phyloP scores from a whole-genome alignment of 2,888 invertebrate genomes.

The Crioceris asparagi region DNA sequence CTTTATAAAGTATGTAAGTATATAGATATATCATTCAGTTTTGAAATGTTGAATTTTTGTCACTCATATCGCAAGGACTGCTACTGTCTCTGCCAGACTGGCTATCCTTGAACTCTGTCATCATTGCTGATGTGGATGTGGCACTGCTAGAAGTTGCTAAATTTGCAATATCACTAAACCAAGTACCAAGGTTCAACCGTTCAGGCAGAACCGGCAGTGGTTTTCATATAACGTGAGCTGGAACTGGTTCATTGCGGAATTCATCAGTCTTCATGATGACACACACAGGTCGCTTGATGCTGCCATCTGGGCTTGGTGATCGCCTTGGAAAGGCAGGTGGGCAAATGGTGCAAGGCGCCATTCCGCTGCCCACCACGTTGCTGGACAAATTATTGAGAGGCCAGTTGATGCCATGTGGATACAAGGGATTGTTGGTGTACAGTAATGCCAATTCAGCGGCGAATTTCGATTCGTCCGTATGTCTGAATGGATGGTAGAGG shows the following conservation, averaged over 20 bases:
- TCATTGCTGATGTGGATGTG: conserved; percentile 30
- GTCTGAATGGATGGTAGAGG: conserved; percentile 52
- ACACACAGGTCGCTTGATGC: conserved; percentile 46
- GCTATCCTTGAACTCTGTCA: conserved; percentile 23
- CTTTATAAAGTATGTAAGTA: no score
- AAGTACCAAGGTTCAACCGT: conserved; percentile 47
- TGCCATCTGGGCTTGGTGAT: conserved; percentile 34
- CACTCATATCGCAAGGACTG: conserved; percentile 29
- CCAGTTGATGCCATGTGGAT: conserved; percentile 40
- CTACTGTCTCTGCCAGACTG: conserved; percentile 29
- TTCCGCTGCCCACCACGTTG: conserved; percentile 17
- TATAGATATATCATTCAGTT: no score
- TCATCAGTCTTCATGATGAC: conserved; percentile 52
- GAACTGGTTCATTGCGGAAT: conserved; percentile 41
- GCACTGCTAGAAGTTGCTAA: conserved; percentile 32
- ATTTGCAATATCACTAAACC: conserved; percentile 38
- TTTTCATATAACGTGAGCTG: conserved; percentile 70
- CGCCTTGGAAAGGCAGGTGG: conserved; percentile 36
- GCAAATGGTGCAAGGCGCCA: conserved; percentile 34
- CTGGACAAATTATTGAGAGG: conserved; percentile 27
- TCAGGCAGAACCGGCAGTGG: conserved; percentile 74
- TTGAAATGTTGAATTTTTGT: conserved; percentile 18
- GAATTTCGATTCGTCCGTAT: conserved; percentile 47
- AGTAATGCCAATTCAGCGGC: conserved; percentile 62
- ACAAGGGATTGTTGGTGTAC: conserved; percentile 45